phyloP scores from a whole-genome alignment of 2,797 vertebrate genomes.

The Amphiprion clarkii region DNA sequence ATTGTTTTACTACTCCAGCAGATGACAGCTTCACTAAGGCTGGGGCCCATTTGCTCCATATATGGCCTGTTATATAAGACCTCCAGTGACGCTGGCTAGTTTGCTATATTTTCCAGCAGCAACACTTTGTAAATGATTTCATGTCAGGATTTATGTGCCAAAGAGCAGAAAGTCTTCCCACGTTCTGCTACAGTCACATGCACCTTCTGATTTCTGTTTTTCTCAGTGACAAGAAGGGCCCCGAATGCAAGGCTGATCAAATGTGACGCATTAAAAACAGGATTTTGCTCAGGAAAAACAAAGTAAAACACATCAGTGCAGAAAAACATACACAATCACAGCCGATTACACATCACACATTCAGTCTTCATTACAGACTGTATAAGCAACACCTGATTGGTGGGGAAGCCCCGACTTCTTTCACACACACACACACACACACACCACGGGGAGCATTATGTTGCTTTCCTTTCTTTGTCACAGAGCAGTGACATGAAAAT shows the following conservation, averaged over 20 bases:
- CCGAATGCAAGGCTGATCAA: conserved; percentile 8
- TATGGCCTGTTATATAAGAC: conserved; percentile 70
- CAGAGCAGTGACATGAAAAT: conserved; percentile 53
- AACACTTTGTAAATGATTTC: conserved; percentile 64
- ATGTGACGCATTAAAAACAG: background rate
- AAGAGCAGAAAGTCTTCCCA: conserved; percentile 22
- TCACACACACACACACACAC: background rate
- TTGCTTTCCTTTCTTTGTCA: conserved; percentile 62
- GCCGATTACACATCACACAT: conserved; percentile 1
- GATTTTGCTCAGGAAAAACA: conserved; percentile 1
- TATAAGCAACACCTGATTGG: conserved; percentile 49
- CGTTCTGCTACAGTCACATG: conserved; percentile 3
- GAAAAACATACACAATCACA: conserved; percentile 9
- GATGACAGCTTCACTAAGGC: conserved; percentile 74
- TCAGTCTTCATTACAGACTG: conserved; percentile 24
- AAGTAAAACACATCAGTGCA: conserved; percentile 9
- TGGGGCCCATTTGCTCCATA: conserved; percentile 55
- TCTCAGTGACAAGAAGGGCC: conserved; percentile 7
- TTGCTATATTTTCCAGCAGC: conserved; percentile 42
- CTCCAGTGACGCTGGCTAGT: conserved; percentile 32
- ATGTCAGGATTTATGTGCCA: conserved; percentile 37
- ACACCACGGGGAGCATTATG: conserved; percentile 31
- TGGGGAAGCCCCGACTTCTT: conserved; percentile 18
- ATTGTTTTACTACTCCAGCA: conserved; percentile 78
- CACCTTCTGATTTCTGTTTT: conserved; percentile 19